Evolutionary conservation across 1,140 invertebrate genomes (phyloP).

Genomic region (Saccostrea cuccullata): DNA sequence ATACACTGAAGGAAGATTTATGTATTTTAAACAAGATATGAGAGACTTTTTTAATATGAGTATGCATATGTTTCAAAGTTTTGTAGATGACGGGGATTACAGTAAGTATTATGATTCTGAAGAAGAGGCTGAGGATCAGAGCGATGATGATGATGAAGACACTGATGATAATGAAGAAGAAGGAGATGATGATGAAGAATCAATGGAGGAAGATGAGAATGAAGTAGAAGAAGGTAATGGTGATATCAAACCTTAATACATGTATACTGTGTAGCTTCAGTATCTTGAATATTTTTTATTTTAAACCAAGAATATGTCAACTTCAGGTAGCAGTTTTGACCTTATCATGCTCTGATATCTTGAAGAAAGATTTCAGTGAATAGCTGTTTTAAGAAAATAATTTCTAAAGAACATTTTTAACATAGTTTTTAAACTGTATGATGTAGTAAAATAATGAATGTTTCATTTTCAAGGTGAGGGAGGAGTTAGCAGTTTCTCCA

Average conservation of each 20-base stretch:
- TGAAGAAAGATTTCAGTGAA: no score
- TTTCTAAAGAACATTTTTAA: no score
- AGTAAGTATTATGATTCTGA: conserved; percentile 63
- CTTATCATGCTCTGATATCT: no score
- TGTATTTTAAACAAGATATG: no score
- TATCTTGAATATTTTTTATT: neutral
- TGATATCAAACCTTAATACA: neutral
- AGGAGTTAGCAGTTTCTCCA: conserved; percentile 64
- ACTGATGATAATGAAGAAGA: conserved; percentile 61
- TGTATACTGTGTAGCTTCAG: neutral
- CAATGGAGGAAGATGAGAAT: conserved; percentile 84
- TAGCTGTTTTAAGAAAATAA: no score
- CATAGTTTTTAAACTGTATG: no score
- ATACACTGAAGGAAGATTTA: neutral
- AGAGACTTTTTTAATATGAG: conserved; percentile 42
- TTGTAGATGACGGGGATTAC: conserved; percentile 61
- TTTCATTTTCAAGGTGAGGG: neutral
- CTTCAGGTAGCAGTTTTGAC: no score
- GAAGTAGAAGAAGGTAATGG: neutral
- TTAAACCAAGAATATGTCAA: neutral
- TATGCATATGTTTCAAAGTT: conserved; percentile 35
- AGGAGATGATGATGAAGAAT: conserved; percentile 71
- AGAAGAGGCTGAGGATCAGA: conserved; percentile 31
- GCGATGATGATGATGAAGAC: conserved; percentile 62
- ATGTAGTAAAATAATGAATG: no score